phyloP scores from a whole-genome alignment of 2,113 vertebrate species.

The Barnardius zonarius region DNA sequence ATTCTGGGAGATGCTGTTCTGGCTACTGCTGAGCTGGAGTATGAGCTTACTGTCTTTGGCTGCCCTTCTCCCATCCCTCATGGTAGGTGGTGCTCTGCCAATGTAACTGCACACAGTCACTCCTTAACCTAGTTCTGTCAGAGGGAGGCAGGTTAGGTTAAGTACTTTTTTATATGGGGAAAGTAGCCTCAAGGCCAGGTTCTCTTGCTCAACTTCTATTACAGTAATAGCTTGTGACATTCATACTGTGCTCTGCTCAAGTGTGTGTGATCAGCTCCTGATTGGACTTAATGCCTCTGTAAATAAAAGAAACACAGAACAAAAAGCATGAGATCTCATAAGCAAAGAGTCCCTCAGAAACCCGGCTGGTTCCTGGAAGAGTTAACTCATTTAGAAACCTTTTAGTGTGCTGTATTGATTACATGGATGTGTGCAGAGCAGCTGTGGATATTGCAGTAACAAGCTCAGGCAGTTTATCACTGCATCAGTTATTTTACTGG shows the following conservation, averaged over 20 bases:
- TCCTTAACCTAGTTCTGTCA: conserved; percentile 50
- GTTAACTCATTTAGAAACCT: conserved; percentile 62
- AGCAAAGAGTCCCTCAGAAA: not conserved
- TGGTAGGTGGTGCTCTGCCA: not conserved
- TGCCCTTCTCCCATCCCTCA: not conserved
- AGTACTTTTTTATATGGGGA: not conserved
- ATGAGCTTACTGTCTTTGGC: not conserved
- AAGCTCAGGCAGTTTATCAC: conserved; percentile 38
- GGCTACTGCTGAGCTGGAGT: not conserved
- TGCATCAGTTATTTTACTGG: conserved; percentile 16
- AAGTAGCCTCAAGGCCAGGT: conserved; percentile 32
- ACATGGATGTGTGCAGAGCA: conserved; percentile 2
- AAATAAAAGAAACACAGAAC: conserved; percentile 42
- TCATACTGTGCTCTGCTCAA: not conserved
- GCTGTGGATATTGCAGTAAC: conserved; percentile 24
- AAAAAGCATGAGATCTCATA: not conserved
- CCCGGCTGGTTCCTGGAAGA: conserved; percentile 23
- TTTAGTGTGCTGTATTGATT: conserved; percentile 37
- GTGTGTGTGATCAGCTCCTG: not conserved
- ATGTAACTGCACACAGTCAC: not conserved
- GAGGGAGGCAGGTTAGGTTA: not conserved
- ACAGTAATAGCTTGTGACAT: not conserved
- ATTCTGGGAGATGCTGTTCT: not conserved
- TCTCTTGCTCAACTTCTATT: not conserved
- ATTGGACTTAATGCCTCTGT: not conserved